These are phyloP conservation scores for Dufourea novaeangliae DNA, from an alignment of 1,140 invertebrate species.

Conservation along the genomic window DNA sequence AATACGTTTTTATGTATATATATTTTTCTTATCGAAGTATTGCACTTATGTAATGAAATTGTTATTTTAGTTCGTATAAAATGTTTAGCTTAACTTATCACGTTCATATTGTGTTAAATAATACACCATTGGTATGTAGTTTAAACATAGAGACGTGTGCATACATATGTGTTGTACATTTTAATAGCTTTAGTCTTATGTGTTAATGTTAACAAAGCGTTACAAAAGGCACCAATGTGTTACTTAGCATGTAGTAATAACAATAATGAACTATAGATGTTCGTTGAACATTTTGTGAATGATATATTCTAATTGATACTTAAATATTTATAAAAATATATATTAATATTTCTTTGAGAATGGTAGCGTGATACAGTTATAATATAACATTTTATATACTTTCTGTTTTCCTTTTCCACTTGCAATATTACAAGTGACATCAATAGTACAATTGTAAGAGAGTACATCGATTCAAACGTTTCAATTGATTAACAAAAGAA, in stretches of 20 bases:
- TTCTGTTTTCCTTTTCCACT: neutral
- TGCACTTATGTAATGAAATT: slow-evolving; percentile 4
- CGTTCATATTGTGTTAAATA: neutral
- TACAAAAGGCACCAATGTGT: neutral
- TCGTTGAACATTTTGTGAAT: neutral
- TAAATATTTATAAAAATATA: slow-evolving; percentile 1
- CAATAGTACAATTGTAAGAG: neutral
- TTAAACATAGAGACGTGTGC: neutral
- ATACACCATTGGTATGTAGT: neutral
- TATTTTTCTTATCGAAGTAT: neutral
- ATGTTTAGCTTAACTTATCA: neutral
- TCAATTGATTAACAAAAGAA: slow-evolving; percentile 3
- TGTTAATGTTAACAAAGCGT: neutral
- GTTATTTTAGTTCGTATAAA: neutral
- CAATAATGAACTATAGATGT: slow-evolving; percentile 3
- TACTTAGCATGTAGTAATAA: neutral
- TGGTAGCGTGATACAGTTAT: slow-evolving; percentile 10
- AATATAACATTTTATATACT: slow-evolving; percentile 7
- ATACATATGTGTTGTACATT: neutral
- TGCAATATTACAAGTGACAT: neutral
- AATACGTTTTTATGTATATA: neutral
- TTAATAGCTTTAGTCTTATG: neutral
- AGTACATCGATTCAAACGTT: slow-evolving; percentile 27
- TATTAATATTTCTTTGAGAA: slow-evolving; percentile 9
- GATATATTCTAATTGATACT: neutral